phyloP scores from a whole-genome alignment of 2,113 vertebrate genomes.

The Serinus canaria region DNA sequence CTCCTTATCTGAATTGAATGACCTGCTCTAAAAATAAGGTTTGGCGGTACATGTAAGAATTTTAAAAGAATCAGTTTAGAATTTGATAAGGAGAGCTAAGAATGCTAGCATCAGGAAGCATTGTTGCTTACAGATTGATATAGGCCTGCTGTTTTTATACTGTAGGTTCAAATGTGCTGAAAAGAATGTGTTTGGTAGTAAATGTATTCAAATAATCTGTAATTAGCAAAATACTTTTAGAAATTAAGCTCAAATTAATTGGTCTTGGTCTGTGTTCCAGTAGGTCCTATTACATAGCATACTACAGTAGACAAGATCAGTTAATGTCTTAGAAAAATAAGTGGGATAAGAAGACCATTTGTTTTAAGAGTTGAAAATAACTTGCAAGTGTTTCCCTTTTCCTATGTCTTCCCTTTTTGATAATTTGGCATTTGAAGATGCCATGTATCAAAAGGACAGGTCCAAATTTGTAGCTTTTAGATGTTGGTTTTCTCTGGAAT shows the following conservation, averaged over 20 bases:
- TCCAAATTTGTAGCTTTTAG: background rate
- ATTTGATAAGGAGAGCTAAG: background rate
- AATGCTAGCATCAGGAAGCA: background rate
- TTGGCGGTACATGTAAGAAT: background rate
- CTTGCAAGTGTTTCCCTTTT: background rate
- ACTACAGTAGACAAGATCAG: background rate
- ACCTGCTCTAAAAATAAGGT: background rate
- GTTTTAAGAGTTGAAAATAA: background rate
- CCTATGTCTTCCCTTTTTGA: background rate
- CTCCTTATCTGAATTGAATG: background rate
- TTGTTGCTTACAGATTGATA: background rate
- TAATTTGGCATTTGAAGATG: background rate
- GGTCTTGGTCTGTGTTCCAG: background rate
- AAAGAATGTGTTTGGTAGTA: background rate
- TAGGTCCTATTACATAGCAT: background rate
- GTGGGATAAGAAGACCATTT: background rate
- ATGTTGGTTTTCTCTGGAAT: background rate
- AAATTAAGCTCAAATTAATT: background rate
- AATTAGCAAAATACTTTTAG: background rate
- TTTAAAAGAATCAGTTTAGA: background rate
- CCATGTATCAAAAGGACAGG: background rate
- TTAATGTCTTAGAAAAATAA: background rate
- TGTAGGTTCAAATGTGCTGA: background rate
- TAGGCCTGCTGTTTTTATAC: background rate
- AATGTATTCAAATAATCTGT: background rate